Base-by-base conservation (phyloP, 1,140 invertebrate genomes). In the Potamilus streckersoni region DNA sequence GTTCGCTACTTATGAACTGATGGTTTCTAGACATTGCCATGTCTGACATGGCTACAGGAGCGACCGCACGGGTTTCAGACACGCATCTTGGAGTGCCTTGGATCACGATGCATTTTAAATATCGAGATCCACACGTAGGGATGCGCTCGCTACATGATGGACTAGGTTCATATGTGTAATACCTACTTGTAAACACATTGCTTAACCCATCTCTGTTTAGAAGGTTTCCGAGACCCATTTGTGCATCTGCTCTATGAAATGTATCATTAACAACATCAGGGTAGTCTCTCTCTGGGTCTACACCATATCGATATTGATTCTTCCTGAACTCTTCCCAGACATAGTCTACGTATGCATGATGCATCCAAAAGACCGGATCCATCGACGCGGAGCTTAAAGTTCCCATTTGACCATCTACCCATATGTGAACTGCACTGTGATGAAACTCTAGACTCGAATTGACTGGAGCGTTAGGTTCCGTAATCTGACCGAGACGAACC, bases 271-370 rank as follows among this genome's bases (percentile, higher is more conserved):
- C 75, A 72, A 77, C 62, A 12, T n/a, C n/a, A 14, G 75, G 75
- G 23, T 77, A 77, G 65, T 77, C 75, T 13, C 23, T 23, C 5
- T 70, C 73, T 8, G 82, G 82, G 31, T 83, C 80, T 17, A 79
- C 74, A 6, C 76, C 74, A 17, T 72, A 55, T 12, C 31, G n/a
- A 13, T 86, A 80, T 66, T 85, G 79, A 19, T 82, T 84, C 8
- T 73, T 60, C 14, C 84, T 59, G 69, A 84, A 85, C 57, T 80
- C 58, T 67, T 85, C 81, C 82, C 82, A 85, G 15, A 84, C 63
- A 69, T 83, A 83, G 76, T 90, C 89, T 23, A 91, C 80, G 74
- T 87, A 89, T n/a, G 82, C 74, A 78, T 91, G 90, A 75, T 90
- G 89, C 76, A 90, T 69, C 80, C 86, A 90, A 78, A 90, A 89